Base-by-base conservation (phyloP, 2,888 invertebrate genomes). In the Nemurella pictetii region DNA sequence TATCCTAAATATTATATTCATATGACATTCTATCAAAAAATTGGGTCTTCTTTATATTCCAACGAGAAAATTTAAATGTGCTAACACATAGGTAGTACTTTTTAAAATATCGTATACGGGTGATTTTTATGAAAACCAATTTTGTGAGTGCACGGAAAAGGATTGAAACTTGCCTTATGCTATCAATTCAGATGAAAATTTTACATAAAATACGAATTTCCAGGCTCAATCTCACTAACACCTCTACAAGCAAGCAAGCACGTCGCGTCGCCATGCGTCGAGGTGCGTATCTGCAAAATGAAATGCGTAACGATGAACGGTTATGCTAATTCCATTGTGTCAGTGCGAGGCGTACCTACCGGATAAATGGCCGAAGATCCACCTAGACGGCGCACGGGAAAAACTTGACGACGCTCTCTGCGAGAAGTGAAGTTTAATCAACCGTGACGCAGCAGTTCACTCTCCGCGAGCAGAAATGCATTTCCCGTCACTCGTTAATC, bases 251-350 rank as follows among this genome's bases (percentile, higher is more conserved):
- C n/a, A n/a, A n/a, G 55, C 55, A 20, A 55, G 55, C 55, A 55
- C 55, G 9, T 32, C 3, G 32, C 32, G 9, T 32, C 32, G 32
- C 32, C 15, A n/a, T n/a, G n/a, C n/a, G n/a, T n/a, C n/a, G n/a
- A n/a, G n/a, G n/a, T n/a, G n/a, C n/a, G 32, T 32, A 9, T 32
- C 55, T 55, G 9, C 55, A 20, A 55, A 55, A 55, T 55, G 55
- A 55, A 20, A 55, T 55, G 55, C 55, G 55, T 55, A 15, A 20
- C 5, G 15, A 55, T 12, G 55, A 55, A 20, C 55, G 75, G 75
- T 75, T 75, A 75, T 75, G 75, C 75, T 75, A 75, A 75, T 75
- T 75, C 75, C 12, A 12, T 28, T 27, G 75, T 28, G 75, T 26
- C 20, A 9, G 75, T n/a, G n/a, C n/a, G n/a, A n/a, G n/a, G n/a